A percentile compares a stretch with the other conserved stretches of the same genome.
Evolutionary conservation across 2,113 vertebrate genomes (phyloP).

Genomic region (Laticauda laticaudata): DNA sequence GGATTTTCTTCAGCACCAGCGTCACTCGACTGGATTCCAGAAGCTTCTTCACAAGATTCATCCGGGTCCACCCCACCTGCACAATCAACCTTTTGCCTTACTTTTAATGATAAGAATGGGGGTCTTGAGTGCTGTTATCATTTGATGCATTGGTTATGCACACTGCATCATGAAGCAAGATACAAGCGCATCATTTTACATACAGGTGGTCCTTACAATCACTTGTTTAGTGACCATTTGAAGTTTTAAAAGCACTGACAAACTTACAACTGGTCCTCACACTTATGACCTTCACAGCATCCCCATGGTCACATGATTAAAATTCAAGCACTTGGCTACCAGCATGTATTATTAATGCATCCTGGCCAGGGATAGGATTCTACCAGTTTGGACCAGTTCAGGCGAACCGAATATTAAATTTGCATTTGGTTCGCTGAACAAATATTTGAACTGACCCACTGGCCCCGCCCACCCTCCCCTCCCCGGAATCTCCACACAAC

Average conservation of each 20-base stretch:
- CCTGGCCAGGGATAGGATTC: no score
- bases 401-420: no score
- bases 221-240: neutral
- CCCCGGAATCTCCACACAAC: no score
- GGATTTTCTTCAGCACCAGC: slow-evolving; percentile 86
- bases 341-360: neutral
- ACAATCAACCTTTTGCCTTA: neutral
- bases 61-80: slow-evolving; percentile 89
- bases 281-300: neutral
- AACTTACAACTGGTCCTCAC: neutral
- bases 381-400: no score
- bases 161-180: neutral
- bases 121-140: neutral
- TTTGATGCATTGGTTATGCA: neutral
- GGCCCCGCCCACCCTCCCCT: no score
- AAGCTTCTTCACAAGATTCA: slow-evolving; percentile 81
- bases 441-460: no score
- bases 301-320: neutral
- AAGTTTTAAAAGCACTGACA: neutral
- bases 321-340: neutral
- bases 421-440: no score
- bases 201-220: neutral
- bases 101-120: neutral
- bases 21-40: slow-evolving; percentile 73
- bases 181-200: neutral